Conservation (phyloP, 2,797 vertebrate species). For the Corythornis leucogaster region DNA sequence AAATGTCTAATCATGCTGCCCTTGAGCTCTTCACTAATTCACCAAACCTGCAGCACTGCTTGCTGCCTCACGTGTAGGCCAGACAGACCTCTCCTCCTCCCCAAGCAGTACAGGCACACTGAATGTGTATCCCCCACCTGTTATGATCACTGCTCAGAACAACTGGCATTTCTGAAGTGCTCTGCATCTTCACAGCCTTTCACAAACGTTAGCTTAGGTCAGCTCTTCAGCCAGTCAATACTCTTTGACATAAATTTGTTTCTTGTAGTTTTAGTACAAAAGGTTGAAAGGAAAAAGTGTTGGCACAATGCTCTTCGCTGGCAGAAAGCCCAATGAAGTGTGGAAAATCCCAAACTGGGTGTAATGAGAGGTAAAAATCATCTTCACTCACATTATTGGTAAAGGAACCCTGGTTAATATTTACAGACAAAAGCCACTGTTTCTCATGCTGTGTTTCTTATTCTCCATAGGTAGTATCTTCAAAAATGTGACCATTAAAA, state of each 20-base stretch:
- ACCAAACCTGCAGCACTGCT: neutral
- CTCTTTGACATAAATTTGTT: slow-evolving; percentile 20
- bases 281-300: slow-evolving; percentile 14
- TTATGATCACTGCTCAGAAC: neutral
- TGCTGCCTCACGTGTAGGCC: neutral
- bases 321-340: slow-evolving; percentile 18
- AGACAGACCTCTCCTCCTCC: neutral
- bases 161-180: neutral
- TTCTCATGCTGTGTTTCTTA: neutral
- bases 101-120: neutral
- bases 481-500: neutral
- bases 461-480: neutral
- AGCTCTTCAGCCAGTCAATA: neutral
- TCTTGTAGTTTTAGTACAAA: slow-evolving; percentile 10
- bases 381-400: neutral
- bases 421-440: slow-evolving; percentile 27
- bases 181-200: neutral
- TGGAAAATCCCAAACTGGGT: slow-evolving; percentile 1
- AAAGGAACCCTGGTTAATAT: slow-evolving; percentile 2
- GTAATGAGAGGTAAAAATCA: slow-evolving; percentile 61
- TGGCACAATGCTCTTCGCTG: neutral
- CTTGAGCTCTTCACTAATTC: neutral
- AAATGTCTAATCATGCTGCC: neutral
- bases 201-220: rapidly evolving
- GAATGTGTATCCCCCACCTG: neutral